Conservation (phyloP, 2,888 invertebrate genomes). For the Oxytorus armatus region DNA sequence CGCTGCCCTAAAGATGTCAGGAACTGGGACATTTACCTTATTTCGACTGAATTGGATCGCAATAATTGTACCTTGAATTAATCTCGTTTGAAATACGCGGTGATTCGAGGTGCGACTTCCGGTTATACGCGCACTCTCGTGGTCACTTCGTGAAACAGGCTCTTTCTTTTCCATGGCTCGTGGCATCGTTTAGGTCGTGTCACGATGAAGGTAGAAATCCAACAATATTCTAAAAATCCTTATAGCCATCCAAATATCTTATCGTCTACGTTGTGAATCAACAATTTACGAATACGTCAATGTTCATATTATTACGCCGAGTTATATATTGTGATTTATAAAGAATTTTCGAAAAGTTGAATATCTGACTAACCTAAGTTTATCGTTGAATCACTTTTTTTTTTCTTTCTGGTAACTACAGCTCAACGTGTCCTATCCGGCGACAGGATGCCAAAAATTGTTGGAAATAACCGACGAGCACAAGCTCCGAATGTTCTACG, state of each 20-base stretch:
- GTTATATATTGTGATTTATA: constrained; percentile 38
- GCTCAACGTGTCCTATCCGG: constrained; percentile 99
- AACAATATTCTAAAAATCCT: constrained; percentile 71
- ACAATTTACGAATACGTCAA: constrained; percentile 46
- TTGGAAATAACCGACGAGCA: constrained; percentile 99
- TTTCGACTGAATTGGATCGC: too few species aligned
- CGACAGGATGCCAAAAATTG: constrained; percentile 99
- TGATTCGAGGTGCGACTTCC: too few species aligned
- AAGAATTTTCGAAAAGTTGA: constrained; percentile 37
- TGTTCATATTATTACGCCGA: constrained; percentile 58
- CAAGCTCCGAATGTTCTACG: constrained; percentile 98
- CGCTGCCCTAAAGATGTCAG: too few species aligned
- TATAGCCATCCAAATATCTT: constrained; percentile 28
- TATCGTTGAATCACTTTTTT: neutral
- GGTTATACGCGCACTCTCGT: constrained; percentile 48
- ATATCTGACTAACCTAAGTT: constrained; percentile 20
- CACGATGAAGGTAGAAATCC: constrained; percentile 77
- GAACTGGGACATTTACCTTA: too few species aligned
- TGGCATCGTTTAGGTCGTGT: constrained; percentile 70
- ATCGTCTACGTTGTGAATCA: constrained; percentile 36
- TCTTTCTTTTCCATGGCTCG: constrained; percentile 75
- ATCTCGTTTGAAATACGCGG: too few species aligned
- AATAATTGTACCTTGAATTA: too few species aligned
- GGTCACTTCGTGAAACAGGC: constrained; percentile 38
- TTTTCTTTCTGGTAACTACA: constrained; percentile 86